Conservation (phyloP, 2,797 vertebrate species). For the Pantherophis alleghaniensis region DNA sequence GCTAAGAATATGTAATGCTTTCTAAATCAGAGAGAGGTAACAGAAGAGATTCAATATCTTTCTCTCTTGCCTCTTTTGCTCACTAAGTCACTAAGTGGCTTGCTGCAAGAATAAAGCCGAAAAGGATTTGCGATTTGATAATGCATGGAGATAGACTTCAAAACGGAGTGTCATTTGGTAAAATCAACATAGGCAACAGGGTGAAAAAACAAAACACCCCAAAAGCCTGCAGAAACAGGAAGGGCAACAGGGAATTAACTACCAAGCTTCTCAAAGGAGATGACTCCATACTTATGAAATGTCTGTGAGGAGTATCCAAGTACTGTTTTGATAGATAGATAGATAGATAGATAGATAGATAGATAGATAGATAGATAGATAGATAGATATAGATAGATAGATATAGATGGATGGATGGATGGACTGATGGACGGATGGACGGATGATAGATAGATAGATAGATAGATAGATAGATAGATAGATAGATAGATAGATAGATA, state of each 20-base stretch:
- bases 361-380: too few relatives aligned
- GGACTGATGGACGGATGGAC: too few relatives aligned
- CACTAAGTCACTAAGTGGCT: not conserved
- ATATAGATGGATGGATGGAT: too few relatives aligned
- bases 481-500: not conserved
- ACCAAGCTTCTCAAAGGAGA: not conserved
- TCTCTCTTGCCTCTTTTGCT: not conserved
- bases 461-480: too few relatives aligned
- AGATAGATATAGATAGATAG: too few relatives aligned
- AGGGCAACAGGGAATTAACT: not conserved
- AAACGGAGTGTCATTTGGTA: not conserved
- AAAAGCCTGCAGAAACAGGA: not conserved
- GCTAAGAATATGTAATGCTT: not conserved
- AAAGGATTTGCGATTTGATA: not conserved
- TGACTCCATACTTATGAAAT: not conserved
- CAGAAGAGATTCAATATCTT: not conserved
- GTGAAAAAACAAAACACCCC: too few relatives aligned
- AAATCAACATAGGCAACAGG: not conserved
- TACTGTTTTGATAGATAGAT: too few relatives aligned
- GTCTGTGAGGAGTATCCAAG: not conserved
- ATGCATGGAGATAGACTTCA: not conserved
- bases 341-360: too few relatives aligned
- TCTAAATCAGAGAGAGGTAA: not conserved
- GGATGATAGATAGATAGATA: too few relatives aligned
- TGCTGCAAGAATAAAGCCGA: not conserved